A percentile compares a stretch with the other conserved stretches of the same genome.
Evolutionary conservation across 2,797 vertebrate genomes (phyloP).

Genomic region (Rhabdophis nuchalis): DNA sequence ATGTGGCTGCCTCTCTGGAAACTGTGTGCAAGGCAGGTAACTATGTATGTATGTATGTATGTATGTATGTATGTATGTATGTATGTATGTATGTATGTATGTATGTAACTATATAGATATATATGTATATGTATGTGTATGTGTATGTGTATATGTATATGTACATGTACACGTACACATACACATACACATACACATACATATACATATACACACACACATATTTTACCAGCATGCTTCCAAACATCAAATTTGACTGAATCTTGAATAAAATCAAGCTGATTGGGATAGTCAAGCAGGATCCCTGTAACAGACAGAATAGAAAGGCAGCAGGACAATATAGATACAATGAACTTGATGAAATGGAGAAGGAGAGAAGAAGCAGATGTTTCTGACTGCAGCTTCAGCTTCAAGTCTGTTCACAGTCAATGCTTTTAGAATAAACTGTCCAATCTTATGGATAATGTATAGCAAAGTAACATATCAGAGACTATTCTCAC

Average conservation of each 20-base stretch:
- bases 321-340: neutral
- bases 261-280: neutral
- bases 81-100: too few relatives aligned
- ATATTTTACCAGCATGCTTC: neutral
- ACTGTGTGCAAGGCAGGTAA: neutral
- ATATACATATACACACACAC: too few relatives aligned
- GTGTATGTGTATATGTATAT: too few relatives aligned
- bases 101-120: too few relatives aligned
- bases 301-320: neutral
- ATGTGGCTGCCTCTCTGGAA: neutral
- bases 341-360: neutral
- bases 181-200: too few relatives aligned
- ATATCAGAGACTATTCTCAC: neutral
- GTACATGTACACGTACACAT: too few relatives aligned
- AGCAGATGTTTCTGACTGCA: neutral
- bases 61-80: too few relatives aligned
- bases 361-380: neutral
- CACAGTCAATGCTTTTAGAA: neutral
- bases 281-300: neutral
- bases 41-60: too few relatives aligned
- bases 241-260: neutral
- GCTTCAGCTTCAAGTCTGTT: neutral
- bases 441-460: neutral
- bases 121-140: too few relatives aligned
- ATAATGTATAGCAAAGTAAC: neutral